Conservation (phyloP, 2,888 invertebrate genomes). For the Andrena fulva region DNA sequence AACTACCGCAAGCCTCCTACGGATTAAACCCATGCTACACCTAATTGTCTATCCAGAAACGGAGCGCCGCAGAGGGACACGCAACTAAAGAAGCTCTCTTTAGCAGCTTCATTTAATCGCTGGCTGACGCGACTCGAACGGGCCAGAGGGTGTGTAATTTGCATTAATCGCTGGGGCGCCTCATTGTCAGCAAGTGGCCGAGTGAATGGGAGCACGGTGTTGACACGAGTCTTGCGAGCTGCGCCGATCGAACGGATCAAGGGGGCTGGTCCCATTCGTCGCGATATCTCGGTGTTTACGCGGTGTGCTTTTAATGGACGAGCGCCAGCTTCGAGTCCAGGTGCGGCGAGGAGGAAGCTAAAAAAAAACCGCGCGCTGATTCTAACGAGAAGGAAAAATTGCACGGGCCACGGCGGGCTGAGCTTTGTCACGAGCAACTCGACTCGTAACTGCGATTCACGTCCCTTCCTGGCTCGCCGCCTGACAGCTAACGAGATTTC, state of each 20-base stretch:
- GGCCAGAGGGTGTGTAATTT: constrained; percentile 25
- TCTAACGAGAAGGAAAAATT: constrained; percentile 33
- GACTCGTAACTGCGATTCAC: constrained; percentile 41
- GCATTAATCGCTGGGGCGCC: constrained; percentile 30
- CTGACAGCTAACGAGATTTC: constrained; percentile 37
- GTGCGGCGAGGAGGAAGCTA: neutral
- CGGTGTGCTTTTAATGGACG: constrained; percentile 10
- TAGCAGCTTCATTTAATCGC: constrained; percentile 29
- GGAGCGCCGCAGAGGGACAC: constrained; percentile 2
- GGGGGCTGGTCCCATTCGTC: neutral
- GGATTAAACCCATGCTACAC: too few relatives aligned
- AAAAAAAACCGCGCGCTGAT: constrained; percentile 12
- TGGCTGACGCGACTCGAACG: constrained; percentile 5
- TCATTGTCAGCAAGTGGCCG: constrained; percentile 9
- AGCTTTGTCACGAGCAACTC: constrained; percentile 41
- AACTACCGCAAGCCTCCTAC: too few relatives aligned
- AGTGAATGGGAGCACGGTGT: constrained; percentile 20
- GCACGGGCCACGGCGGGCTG: constrained; percentile 11
- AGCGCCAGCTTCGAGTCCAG: neutral
- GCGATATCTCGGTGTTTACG: constrained; percentile 12
- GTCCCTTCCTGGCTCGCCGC: neutral
- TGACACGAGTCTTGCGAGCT: constrained; percentile 20
- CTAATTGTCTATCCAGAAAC: too few relatives aligned
- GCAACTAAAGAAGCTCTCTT: neutral
- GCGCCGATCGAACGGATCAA: neutral